These are phyloP conservation scores for Pachypanchax playfairii DNA, from an alignment of 2,113 vertebrate species.

Conservation along the genomic window DNA sequence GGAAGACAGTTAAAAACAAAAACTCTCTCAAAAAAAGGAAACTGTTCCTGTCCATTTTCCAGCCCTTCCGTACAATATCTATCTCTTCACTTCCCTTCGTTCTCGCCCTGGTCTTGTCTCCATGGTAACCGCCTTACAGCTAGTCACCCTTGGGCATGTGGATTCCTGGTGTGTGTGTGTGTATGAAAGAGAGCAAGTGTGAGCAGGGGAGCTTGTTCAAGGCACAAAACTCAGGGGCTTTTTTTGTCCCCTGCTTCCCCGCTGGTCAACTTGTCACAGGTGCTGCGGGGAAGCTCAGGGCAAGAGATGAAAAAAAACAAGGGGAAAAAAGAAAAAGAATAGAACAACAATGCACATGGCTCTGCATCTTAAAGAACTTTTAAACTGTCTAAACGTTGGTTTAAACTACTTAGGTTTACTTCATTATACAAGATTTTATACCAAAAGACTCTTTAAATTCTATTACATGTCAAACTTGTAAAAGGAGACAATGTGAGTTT, in stretches of 20 bases:
- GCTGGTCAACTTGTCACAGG: slow-evolving; percentile 60
- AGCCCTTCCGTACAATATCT: slow-evolving; percentile 54
- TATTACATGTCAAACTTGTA: not conserved
- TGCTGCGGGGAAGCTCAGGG: slow-evolving; percentile 64
- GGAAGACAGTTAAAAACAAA: slow-evolving; percentile 34
- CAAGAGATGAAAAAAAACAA: slow-evolving; percentile 8
- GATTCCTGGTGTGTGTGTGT: slow-evolving; percentile 27
- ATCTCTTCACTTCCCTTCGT: slow-evolving; percentile 57
- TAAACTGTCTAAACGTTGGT: too few species aligned
- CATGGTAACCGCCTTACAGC: slow-evolving; percentile 75
- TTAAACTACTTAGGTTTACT: too few species aligned
- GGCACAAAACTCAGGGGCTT: slow-evolving; percentile 57
- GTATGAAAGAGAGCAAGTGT: slow-evolving; percentile 46
- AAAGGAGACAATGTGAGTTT: not conserved
- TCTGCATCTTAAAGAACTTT: too few species aligned
- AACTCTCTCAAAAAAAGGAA: slow-evolving; percentile 37
- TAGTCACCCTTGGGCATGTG: slow-evolving; percentile 67
- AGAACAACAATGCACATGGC: too few species aligned
- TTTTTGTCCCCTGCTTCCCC: slow-evolving; percentile 45
- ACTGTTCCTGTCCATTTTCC: slow-evolving; percentile 57
- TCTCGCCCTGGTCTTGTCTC: slow-evolving; percentile 72
- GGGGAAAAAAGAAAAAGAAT: slow-evolving; percentile 19
- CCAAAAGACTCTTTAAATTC: not conserved
- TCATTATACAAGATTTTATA: too few species aligned
- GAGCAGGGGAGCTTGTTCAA: slow-evolving; percentile 67